Evolutionary conservation across 2,797 vertebrate species (phyloP).

Genomic region (Hephaestus fuliginosus): DNA sequence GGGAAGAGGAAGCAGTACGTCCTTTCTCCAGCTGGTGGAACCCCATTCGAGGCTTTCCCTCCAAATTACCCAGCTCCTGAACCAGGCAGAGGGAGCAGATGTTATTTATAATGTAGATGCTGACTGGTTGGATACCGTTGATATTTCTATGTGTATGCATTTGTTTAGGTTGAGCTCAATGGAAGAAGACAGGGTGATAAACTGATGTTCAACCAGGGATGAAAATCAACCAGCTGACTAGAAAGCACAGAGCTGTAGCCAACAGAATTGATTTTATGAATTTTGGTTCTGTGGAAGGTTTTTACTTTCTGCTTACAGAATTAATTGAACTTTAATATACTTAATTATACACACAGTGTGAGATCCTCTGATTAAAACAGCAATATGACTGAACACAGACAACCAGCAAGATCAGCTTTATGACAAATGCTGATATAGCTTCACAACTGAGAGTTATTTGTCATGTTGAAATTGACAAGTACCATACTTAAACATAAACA

Average conservation of each 20-base stretch:
- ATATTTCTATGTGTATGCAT: background rate
- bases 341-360: background rate
- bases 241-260: background rate
- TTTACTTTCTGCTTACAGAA: background rate
- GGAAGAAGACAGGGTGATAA: background rate
- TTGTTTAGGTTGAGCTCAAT: background rate
- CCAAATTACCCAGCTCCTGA: conserved; percentile 89
- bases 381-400: too few species aligned
- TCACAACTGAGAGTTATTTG: background rate
- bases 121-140: background rate
- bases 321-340: background rate
- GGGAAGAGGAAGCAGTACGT: conserved; percentile 79
- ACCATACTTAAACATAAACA: too few species aligned
- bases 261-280: background rate
- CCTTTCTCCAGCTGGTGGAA: conserved; percentile 80
- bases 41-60: conserved; percentile 84
- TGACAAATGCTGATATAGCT: background rate
- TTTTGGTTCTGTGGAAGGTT: background rate
- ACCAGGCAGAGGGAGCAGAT: conserved; percentile 47
- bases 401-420: background rate
- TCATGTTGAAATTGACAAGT: background rate
- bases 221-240: background rate
- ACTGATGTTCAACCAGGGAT: conserved; percentile 1
- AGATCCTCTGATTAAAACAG: background rate
- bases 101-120: conserved; percentile 4